Base-by-base conservation (phyloP, 2,113 vertebrate species). In the Prionailurus bengalensis region DNA sequence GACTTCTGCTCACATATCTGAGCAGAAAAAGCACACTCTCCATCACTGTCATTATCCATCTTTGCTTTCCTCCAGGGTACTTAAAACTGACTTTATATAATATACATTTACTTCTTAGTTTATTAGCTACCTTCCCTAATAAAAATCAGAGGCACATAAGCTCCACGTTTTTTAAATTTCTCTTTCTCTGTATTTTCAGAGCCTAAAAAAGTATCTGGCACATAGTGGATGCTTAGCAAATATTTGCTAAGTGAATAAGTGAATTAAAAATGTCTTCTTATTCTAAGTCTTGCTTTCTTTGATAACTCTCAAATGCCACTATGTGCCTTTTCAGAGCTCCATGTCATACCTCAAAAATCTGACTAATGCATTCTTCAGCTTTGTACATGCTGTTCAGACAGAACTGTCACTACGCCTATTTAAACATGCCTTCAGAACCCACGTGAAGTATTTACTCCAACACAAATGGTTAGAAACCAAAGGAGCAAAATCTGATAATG, bases 261-360 rank as follows among this genome's bases (percentile, higher is more conserved):
- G 6, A 94, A 55, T 79, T 42, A 48, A 68, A 95, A 70, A 21
- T 65, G 29, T 36, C 84, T 76, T 76, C 33, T 73, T 58, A 27
- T 87, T 63, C 71, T 81, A 33, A 58, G 29, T 58, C 68, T 81
- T 70, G 82, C 33, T 80, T 94, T 39, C 55, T 83, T 90, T n/a
- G 31, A 5, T 66, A 94, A 87, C 90, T 89, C 63, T 97, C 83
- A 92, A 87, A 85, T 5, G 36, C 12, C 23, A 82, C n/a, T 14
- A 13, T 10, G n/a, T 61, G 89, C 53, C 8, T 71, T 90, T 42
- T 65, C 93, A 94, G 70, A 86, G 79, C 27, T 94, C 27, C 4
- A 29, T 0, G 12, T 2, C 45, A 21, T 21, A 58, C n/a, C 33
- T 27, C 70, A 89, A 94, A 83, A 48, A 42, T 81, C 42, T 48